Evolutionary conservation across 64 coral and sea anemone genomes (phyloP).

Genomic region (Cladopsammia gracilis): DNA sequence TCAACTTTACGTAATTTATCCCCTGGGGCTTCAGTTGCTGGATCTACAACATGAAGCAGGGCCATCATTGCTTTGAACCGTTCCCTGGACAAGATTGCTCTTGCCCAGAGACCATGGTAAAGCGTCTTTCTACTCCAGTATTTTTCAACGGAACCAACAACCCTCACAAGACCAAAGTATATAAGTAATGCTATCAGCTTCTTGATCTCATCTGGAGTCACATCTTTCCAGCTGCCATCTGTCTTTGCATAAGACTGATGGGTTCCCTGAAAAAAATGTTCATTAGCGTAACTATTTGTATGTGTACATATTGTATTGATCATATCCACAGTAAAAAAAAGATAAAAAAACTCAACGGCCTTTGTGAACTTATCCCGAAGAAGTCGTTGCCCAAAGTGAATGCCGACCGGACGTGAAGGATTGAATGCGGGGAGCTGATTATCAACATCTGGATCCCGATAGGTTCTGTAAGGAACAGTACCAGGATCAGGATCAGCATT

Average conservation of each 20-base stretch:
- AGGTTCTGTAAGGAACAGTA: conserved; percentile 29
- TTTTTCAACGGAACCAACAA: background rate
- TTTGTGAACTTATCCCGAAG: conserved; percentile 45
- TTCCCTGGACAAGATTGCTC: conserved; percentile 22
- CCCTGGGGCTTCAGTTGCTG: conserved; percentile 33
- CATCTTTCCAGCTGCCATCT: conserved; percentile 55
- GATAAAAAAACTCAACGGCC: conserved; percentile 58
- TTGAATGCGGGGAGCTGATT: conserved; percentile 38
- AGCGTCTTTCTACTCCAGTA: conserved; percentile 39
- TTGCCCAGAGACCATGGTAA: conserved; percentile 47
- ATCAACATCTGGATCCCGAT: conserved; percentile 42
- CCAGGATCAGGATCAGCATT: conserved; percentile 24
- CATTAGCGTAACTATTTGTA: conserved; percentile 69
- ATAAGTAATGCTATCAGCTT: conserved; percentile 65
- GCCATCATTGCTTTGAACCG: conserved; percentile 61
- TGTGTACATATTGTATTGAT: conserved; percentile 45
- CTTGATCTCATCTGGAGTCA: conserved; percentile 41
- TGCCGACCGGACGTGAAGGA: background rate
- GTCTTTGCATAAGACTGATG: conserved; percentile 47
- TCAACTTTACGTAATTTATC: conserved; percentile 70
- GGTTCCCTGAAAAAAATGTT: conserved; percentile 9
- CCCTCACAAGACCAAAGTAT: conserved; percentile 77
- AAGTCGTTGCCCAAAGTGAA: conserved; percentile 34
- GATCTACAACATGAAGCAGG: conserved; percentile 65
- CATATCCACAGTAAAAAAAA: conserved; percentile 61